Base-by-base conservation (phyloP, 2,113 vertebrate species). In the Gasterosteus aculeatus region DNA sequence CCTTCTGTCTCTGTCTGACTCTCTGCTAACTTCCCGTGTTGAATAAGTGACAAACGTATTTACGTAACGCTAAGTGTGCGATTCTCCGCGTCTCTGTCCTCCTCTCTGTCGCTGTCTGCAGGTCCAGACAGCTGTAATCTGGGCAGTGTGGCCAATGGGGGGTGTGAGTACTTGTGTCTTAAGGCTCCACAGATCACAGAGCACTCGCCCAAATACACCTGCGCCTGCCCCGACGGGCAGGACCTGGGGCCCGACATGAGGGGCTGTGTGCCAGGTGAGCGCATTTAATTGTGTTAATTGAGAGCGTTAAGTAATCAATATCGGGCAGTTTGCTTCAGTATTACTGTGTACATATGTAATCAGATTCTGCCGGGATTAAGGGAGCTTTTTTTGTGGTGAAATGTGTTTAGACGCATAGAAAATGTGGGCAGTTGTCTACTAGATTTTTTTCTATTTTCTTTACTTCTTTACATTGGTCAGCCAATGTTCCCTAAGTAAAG, bases 91-190 rank as follows among this genome's bases (percentile, higher is more conserved):
- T 59, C 49, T 67, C 26, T 56, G 7, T 62, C 26, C 62, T 54
- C 77, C 22, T 63, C n/a, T 60, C 44, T 70, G n/a, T 75, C 57
- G 54, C 69, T 69, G 41, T 79, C 64, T 85, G 15, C 82, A 99
- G 98, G 95, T 82, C 94, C 95, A 6, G 96, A 99, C 80, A 96
- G 93, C 88, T 99, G 98, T 62, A 97, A 97, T 87, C 93, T 96
- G 85, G 96, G 95, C 14, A 92, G 93, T 9, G 93, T 96, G 59
- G 95, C 95, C 60, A 97, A 98, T 0, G 97, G 98, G 19, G 97
- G 97, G 83, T 99, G 98, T 53, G 96, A 97, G 77, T 99, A 98
- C 83, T 87, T 99, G 92, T 99, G 98, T 92, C 96, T 99, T 41
- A 96, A 97, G 74, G 98, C 97, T 68, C 97, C 98, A n/a, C 96